Percentiles rank a stretch among this genome's conserved stretches.
phyloP scores from a whole-genome alignment of 2,113 vertebrate genomes.

The Pristiophorus japonicus region DNA sequence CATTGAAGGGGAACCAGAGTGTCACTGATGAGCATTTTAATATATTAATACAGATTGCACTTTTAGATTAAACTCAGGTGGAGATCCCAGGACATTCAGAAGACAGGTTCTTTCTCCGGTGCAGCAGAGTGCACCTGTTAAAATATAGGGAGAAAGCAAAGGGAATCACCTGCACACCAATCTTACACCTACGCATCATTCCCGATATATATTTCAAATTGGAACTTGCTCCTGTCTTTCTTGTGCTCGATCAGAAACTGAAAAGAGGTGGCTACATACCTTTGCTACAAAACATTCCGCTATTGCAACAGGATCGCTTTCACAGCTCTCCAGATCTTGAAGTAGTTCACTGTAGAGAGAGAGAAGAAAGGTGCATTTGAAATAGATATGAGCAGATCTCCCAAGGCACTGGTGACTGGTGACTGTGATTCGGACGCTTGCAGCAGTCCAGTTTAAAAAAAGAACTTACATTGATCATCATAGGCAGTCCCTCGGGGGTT shows the following conservation, averaged over 20 bases:
- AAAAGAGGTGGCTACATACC: slow-evolving; percentile 60
- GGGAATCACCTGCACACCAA: background rate
- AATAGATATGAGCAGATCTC: background rate
- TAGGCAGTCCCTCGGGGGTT: too few relatives aligned
- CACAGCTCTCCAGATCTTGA: slow-evolving; percentile 79
- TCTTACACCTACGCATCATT: background rate
- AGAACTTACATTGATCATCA: background rate
- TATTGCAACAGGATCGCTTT: slow-evolving; percentile 78
- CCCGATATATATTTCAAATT: background rate
- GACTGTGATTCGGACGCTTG: background rate
- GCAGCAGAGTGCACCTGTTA: background rate
- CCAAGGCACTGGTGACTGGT: background rate
- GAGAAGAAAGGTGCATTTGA: slow-evolving; percentile 9
- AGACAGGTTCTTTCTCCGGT: background rate
- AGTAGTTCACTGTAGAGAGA: slow-evolving; percentile 66
- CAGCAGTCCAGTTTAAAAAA: background rate
- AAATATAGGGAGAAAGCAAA: background rate
- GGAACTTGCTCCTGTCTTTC: background rate
- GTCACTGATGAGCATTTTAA: background rate
- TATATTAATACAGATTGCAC: background rate
- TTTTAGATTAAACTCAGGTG: background rate
- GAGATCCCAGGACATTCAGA: background rate
- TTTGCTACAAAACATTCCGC: slow-evolving; percentile 90
- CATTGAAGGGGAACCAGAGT: background rate
- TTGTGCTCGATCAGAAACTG: background rate